phyloP scores from a whole-genome alignment of 2,113 vertebrate species.

The Nibea albiflora region DNA sequence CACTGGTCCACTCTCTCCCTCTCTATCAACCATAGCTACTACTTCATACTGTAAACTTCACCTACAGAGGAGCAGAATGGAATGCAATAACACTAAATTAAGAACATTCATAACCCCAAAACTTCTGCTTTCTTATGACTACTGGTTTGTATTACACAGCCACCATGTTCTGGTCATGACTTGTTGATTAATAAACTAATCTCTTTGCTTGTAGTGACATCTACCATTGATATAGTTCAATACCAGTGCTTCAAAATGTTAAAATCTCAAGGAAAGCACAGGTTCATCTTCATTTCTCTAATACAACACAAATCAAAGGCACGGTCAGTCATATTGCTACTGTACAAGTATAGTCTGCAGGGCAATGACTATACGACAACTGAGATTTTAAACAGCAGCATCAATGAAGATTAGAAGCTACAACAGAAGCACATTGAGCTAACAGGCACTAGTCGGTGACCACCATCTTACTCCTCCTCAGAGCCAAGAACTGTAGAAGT shows the following conservation, averaged over 20 bases:
- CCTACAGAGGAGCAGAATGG: slow-evolving; percentile 9
- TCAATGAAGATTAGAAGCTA: slow-evolving; percentile 27
- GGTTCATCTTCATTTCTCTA: neutral
- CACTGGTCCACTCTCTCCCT: neutral
- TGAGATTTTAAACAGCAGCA: slow-evolving; percentile 58
- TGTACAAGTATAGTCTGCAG: neutral
- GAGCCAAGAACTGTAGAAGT: slow-evolving; percentile 40
- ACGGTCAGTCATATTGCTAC: neutral
- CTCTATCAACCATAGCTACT: slow-evolving; percentile 14
- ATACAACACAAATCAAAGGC: slow-evolving; percentile 27
- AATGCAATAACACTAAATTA: slow-evolving; percentile 29
- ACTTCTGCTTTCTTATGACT: neutral
- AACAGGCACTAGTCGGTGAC: slow-evolving; percentile 56
- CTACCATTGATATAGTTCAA: slow-evolving; percentile 12
- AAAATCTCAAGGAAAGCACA: slow-evolving; percentile 23
- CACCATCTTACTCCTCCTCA: slow-evolving; percentile 12
- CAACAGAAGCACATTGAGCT: slow-evolving; percentile 22
- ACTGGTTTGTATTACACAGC: neutral
- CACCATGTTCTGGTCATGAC: neutral
- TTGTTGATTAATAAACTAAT: slow-evolving; percentile 27
- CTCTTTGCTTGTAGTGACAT: slow-evolving; percentile 34
- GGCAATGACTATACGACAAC: slow-evolving; percentile 1
- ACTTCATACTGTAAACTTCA: slow-evolving; percentile 28
- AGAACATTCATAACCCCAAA: neutral
- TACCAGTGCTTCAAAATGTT: slow-evolving; percentile 51